Conservation (phyloP, 2,113 vertebrate species). For the Aphelocoma coerulescens region DNA sequence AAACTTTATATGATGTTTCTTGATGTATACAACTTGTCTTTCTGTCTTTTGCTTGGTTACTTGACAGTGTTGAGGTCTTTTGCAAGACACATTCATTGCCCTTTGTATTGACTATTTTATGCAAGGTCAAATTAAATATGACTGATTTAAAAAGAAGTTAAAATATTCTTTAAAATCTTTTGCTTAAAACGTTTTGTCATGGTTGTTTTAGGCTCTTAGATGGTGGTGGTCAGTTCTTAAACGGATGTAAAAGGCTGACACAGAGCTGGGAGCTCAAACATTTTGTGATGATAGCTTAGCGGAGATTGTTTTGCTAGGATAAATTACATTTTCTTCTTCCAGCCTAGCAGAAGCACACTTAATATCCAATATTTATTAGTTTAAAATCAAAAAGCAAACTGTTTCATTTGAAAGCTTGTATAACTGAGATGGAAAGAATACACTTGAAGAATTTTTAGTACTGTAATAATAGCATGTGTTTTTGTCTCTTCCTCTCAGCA, state of each 20-base stretch:
- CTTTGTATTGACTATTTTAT: background rate
- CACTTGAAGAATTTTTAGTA: background rate
- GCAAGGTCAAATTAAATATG: background rate
- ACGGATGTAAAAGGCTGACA: background rate
- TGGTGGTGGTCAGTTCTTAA: background rate
- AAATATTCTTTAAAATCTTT: background rate
- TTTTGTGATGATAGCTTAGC: background rate
- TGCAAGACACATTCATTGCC: background rate
- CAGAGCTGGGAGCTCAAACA: background rate
- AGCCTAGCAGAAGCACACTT: background rate
- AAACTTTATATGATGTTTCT: background rate
- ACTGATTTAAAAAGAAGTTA: background rate
- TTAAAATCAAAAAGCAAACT: background rate
- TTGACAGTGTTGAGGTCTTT: background rate
- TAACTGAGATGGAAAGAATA: background rate
- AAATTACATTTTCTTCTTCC: background rate
- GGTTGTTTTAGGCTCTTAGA: background rate
- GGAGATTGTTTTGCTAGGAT: background rate
- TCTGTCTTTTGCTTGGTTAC: background rate
- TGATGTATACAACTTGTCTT: background rate
- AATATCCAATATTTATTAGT: background rate
- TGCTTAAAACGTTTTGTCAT: background rate
- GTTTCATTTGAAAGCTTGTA: background rate
- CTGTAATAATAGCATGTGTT: background rate
- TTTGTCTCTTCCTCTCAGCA: slow-evolving; percentile 80